These are phyloP conservation scores for Muntiacus muntjak DNA, from an alignment of 2,113 vertebrate genomes.

Conservation along the genomic window DNA sequence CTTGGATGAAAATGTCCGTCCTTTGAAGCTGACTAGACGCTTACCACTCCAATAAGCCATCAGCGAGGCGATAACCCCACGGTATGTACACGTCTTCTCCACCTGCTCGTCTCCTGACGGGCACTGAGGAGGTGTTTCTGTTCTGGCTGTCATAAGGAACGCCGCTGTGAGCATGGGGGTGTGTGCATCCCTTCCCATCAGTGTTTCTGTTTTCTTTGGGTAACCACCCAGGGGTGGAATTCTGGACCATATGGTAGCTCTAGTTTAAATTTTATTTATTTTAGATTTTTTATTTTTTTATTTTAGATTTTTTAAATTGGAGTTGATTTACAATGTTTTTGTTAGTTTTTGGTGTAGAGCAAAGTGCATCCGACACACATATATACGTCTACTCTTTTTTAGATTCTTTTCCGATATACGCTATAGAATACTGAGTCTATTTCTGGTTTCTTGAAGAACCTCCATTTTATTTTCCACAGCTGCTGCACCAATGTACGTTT, in stretches of 20 bases:
- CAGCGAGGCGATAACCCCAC: accelerated
- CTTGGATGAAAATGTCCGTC: neutral
- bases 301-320: neutral
- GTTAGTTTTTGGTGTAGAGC: accelerated
- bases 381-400: accelerated
- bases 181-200: accelerated
- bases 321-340: accelerated
- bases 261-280: neutral
- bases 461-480: neutral
- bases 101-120: accelerated
- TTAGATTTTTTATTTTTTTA: neutral
- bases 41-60: neutral
- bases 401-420: neutral
- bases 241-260: neutral
- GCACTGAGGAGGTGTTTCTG: neutral
- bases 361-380: accelerated
- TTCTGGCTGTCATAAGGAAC: too few relatives aligned
- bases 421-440: neutral
- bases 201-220: neutral
- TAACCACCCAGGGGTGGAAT: neutral
- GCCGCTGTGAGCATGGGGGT: neutral
- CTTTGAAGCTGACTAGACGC: neutral
- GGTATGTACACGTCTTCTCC: accelerated
- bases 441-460: neutral
- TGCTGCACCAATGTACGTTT: accelerated